Evolutionary conservation across 2,888 invertebrate genomes (phyloP).

Genomic region (Lingula anatina): DNA sequence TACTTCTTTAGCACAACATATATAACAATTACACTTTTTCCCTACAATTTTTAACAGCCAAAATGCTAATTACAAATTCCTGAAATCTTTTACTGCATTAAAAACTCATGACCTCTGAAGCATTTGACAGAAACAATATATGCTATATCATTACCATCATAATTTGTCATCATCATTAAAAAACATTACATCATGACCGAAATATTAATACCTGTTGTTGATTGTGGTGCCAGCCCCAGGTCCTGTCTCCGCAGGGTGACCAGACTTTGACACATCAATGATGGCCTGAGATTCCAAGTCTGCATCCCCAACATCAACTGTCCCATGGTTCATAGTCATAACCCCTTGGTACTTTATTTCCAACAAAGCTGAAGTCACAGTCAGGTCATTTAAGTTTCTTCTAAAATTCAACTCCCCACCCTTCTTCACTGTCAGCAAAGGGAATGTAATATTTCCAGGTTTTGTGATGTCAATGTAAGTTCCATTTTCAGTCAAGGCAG

Average conservation of each 20-base stretch:
- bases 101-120: too few relatives aligned
- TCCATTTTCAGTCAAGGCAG: slow-evolving; percentile 24
- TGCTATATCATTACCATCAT: too few relatives aligned
- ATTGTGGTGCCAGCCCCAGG: slow-evolving; percentile 18
- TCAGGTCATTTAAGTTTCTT: slow-evolving; percentile 17
- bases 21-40: too few relatives aligned
- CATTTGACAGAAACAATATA: too few relatives aligned
- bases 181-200: too few relatives aligned
- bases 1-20: too few relatives aligned
- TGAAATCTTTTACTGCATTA: too few relatives aligned
- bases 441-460: slow-evolving; percentile 26
- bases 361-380: slow-evolving; percentile 21
- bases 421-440: slow-evolving; percentile 23
- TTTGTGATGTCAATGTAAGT: slow-evolving; percentile 15
- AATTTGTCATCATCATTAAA: too few relatives aligned
- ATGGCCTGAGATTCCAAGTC: slow-evolving; percentile 23
- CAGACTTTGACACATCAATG: slow-evolving; percentile 23
- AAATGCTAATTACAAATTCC: too few relatives aligned
- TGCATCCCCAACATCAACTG: slow-evolving; percentile 22
- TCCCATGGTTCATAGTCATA: slow-evolving; percentile 30
- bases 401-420: slow-evolving; percentile 21
- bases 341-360: slow-evolving; percentile 26
- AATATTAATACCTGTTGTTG: too few relatives aligned
- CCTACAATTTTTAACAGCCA: too few relatives aligned
- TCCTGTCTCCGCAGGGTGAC: slow-evolving; percentile 15